Conservation (phyloP, 2,797 vertebrate genomes). For the Mastacembelus armatus region DNA sequence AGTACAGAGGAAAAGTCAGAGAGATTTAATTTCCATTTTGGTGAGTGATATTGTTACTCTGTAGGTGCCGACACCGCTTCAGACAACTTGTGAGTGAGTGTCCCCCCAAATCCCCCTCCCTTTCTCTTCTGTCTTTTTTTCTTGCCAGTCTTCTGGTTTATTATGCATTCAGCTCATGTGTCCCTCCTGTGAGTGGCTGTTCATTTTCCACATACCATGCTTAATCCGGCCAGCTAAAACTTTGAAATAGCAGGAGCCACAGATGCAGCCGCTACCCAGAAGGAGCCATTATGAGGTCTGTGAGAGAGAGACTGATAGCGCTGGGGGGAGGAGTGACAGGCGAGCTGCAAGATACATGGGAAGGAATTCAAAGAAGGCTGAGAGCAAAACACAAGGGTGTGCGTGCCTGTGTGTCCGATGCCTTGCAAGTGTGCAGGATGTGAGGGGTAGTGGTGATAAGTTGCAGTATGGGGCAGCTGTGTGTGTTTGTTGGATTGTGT, state of each 20-base stretch:
- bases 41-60: conserved; percentile 64
- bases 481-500: conserved; percentile 23
- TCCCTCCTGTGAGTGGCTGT: conserved; percentile 79
- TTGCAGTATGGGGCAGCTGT: conserved; percentile 27
- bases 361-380: conserved; percentile 79
- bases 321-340: conserved; percentile 74
- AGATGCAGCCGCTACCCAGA: conserved; percentile 71
- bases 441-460: conserved; percentile 41
- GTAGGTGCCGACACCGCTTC: conserved; percentile 50
- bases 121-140: conserved; percentile 10
- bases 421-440: conserved; percentile 41
- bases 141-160: conserved; percentile 68
- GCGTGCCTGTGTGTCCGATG: conserved; percentile 53
- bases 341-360: conserved; percentile 74
- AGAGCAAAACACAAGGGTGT: conserved; percentile 56
- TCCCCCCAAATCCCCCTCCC: not conserved
- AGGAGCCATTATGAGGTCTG: conserved; percentile 79
- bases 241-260: conserved; percentile 75
- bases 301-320: conserved; percentile 70
- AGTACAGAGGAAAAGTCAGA: conserved; percentile 53
- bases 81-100: conserved; percentile 54
- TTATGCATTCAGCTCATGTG: conserved; percentile 82
- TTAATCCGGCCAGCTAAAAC: conserved; percentile 80
- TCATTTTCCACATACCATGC: conserved; percentile 81
- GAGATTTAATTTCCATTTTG: conserved; percentile 59